A percentile compares a stretch with the other conserved stretches of the same genome.
phyloP scores from a whole-genome alignment of 1,140 invertebrate genomes.

The Goniozus legneri region DNA sequence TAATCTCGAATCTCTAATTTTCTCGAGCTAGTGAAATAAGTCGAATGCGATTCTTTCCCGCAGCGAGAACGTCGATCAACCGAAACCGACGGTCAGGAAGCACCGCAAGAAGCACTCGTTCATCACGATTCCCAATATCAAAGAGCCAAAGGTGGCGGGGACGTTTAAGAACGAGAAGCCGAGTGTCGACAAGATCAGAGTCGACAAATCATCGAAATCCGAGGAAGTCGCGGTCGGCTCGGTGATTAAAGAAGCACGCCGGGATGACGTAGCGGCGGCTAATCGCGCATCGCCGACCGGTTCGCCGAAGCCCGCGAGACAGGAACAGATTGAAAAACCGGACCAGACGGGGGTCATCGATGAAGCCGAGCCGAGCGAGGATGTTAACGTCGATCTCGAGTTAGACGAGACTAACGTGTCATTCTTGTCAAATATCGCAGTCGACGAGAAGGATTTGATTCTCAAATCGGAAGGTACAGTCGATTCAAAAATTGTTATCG shows the following conservation, averaged over 20 bases:
- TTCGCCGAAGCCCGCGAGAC: constrained; percentile 3
- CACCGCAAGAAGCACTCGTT: constrained; percentile 31
- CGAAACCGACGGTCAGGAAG: constrained; percentile 16
- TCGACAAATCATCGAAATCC: neutral
- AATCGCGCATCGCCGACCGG: neutral
- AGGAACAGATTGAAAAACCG: constrained; percentile 4
- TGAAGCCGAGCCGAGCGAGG: constrained; percentile 10
- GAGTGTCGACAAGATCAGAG: neutral
- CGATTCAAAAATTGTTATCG: too few relatives aligned
- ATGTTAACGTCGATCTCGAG: constrained; percentile 27
- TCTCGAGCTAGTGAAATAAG: too few relatives aligned
- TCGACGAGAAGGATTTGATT: constrained; percentile 45
- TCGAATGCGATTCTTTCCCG: neutral
- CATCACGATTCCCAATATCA: constrained; percentile 51
- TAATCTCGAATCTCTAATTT: too few relatives aligned
- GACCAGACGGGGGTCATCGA: neutral
- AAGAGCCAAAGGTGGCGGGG: constrained; percentile 32
- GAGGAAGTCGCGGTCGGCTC: neutral
- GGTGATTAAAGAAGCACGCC: constrained; percentile 7
- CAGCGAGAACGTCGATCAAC: constrained; percentile 11
- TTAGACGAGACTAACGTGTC: constrained; percentile 32
- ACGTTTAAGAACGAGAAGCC: neutral
- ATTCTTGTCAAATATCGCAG: constrained; percentile 28
- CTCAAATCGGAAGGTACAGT: constrained; percentile 44
- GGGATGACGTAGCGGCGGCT: neutral